Evolutionary conservation across 2,797 vertebrate species (phyloP).

Genomic region (Brachyrhaphis roseni): DNA sequence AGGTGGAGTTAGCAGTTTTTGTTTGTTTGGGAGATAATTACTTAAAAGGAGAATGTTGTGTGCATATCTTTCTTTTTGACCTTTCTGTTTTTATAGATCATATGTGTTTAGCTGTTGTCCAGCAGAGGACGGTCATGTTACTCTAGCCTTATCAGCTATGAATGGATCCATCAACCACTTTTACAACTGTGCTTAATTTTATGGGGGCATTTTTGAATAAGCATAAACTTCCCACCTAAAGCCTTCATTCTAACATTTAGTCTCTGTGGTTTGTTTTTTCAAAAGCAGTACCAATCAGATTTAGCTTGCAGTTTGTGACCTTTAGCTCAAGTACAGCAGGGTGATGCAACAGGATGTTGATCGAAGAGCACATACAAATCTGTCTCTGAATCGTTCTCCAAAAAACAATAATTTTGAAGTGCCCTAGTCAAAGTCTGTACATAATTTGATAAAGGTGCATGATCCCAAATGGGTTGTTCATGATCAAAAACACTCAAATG

Average conservation of each 20-base stretch:
- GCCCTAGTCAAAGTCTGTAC: not conserved
- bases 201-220: slow-evolving; percentile 15
- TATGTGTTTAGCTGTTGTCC: slow-evolving; percentile 7
- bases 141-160: slow-evolving; percentile 8
- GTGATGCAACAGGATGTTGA: not conserved
- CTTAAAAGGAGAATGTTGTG: not conserved
- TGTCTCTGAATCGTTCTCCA: not conserved
- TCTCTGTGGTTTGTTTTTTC: slow-evolving; percentile 5
- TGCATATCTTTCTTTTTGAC: not conserved
- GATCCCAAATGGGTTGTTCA: not conserved
- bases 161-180: slow-evolving; percentile 36
- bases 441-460: not conserved
- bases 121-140: slow-evolving; percentile 13
- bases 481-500: not conserved
- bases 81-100: not conserved
- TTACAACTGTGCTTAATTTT: slow-evolving; percentile 17
- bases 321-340: not conserved
- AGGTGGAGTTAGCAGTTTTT: not conserved
- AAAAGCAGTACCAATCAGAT: not conserved
- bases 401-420: not conserved
- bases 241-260: not conserved
- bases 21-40: not conserved
- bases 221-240: slow-evolving; percentile 20
- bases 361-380: not conserved
- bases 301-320: not conserved